A percentile compares a stretch with the other conserved stretches of the same genome.
Evolutionary conservation across 2,888 invertebrate genomes (phyloP).

Genomic region (Mythimna pallens): DNA sequence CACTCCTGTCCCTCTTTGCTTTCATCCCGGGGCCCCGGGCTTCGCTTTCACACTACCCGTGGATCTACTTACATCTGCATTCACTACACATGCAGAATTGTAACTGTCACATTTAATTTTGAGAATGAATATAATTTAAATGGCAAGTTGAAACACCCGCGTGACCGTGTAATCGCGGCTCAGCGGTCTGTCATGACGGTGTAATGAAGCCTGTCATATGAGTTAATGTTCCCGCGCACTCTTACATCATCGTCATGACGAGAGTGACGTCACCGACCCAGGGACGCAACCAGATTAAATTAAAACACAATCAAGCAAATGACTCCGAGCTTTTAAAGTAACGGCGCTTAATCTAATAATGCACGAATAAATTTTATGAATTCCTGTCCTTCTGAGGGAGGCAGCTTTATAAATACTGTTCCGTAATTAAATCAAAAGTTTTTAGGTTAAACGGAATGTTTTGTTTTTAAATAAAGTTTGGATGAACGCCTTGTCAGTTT

Average conservation of each 20-base stretch:
- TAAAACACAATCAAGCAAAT: constrained; percentile 54
- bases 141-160: constrained; percentile 9
- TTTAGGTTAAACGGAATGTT: constrained; percentile 16
- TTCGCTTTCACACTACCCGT: too few species aligned
- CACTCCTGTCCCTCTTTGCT: too few species aligned
- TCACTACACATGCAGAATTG: constrained; percentile 5
- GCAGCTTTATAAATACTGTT: constrained; percentile 25
- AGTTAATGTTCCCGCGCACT: constrained; percentile 49
- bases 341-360: constrained; percentile 43
- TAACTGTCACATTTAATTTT: background rate
- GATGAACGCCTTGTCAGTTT: background rate
- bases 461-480: constrained; percentile 14
- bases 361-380: constrained; percentile 29
- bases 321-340: constrained; percentile 57
- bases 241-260: constrained; percentile 53
- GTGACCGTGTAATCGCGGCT: constrained; percentile 11
- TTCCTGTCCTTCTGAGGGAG: background rate
- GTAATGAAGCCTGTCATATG: constrained; percentile 49
- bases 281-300: constrained; percentile 36
- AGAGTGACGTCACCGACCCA: constrained; percentile 37
- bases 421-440: constrained; percentile 42
- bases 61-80: background rate
- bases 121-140: constrained; percentile 29
- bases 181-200: constrained; percentile 32
- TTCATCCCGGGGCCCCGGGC: too few species aligned